Evolutionary conservation across 64 coral and sea anemone genomes (phyloP), one percentile per base, ranked within the genome.

Genomic region (Montipora cactus): DNA sequence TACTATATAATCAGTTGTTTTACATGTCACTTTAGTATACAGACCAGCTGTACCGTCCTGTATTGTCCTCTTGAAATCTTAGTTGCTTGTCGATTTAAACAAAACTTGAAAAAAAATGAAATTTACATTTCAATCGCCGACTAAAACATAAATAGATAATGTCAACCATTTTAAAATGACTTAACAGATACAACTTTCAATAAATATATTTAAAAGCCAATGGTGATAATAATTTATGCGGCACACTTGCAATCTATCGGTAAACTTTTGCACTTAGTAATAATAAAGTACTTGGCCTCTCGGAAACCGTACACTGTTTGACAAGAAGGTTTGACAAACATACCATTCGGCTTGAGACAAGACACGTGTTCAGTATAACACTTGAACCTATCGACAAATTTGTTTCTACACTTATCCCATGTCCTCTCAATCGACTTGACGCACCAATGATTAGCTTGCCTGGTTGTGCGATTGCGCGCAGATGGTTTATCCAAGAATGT

Each of bases 171-270:
- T 15, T 4, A 67, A 67, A 4, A 4, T 67, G 53, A 57, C 53
- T 3, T 8, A 57, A 57, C 11, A 67, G 3, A 67, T 67, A 67
- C 15, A 14, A 1, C 18, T 67, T 67, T 67, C 18, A 15, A 18
- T 19, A 67, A 14, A 19, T 67, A 12, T 15, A 67, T 67, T 67
- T 37, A 37, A 37, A 37, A 37, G 28, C 1, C 28, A 37, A 37
- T 37, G 28, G 28, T 37, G 28, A 37, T 37, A 37, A 37, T 37
- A 37, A 82, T 82, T 86, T 11, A 86, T 6, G 7, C 19, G 0
- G 82, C 82, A 20, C 82, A 86, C 68, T 50, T 28, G n/a, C 82
- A 86, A 50, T 86, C 64, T 10, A 86, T 49, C 18, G 44, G 62
- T 7, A 86, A 49, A 5, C 61, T 18, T 9, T 44, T 6, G 66